Percentiles rank a stretch among this genome's conserved stretches.
Conservation (phyloP, 2,888 invertebrate species). For the Acleris sparsana region DNA sequence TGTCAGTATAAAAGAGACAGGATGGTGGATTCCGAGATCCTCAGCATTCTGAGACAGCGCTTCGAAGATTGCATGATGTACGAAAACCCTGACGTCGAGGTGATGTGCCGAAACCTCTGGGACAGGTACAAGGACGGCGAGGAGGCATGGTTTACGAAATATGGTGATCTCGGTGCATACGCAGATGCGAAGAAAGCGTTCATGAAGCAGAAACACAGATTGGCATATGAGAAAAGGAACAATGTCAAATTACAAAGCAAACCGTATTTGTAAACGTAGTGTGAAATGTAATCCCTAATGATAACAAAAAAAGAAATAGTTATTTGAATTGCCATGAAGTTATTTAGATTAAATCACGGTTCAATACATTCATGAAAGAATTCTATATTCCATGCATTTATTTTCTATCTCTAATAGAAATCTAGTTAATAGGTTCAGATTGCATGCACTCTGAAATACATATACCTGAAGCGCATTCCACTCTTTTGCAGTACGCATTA, state of each 20-base stretch:
- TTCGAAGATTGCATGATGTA: slow-evolving; percentile 89
- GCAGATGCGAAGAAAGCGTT: slow-evolving; percentile 71
- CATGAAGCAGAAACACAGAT: slow-evolving; percentile 14
- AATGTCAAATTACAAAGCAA: not conserved
- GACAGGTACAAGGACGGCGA: slow-evolving; percentile 77
- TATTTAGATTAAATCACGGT: no score
- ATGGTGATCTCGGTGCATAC: slow-evolving; percentile 91
- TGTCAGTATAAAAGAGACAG: slow-evolving; percentile 59
- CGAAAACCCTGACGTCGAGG: slow-evolving; percentile 22
- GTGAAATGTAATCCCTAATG: no score
- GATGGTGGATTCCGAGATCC: slow-evolving; percentile 88
- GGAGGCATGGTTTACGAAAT: slow-evolving; percentile 92
- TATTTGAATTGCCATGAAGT: no score
- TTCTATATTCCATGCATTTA: no score
- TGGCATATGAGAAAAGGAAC: slow-evolving; percentile 3
- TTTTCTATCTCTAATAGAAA: no score
- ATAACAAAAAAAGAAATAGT: no score
- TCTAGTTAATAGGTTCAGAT: no score
- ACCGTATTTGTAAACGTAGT: no score
- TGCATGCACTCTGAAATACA: no score
- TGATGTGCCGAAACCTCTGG: not conserved
- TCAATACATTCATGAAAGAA: no score
- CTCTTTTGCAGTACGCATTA: no score
- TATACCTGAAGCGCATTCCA: no score
- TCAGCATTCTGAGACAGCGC: slow-evolving; percentile 89